Base-by-base conservation (phyloP, 2,113 vertebrate species). In the Mormoops blainvillei region DNA sequence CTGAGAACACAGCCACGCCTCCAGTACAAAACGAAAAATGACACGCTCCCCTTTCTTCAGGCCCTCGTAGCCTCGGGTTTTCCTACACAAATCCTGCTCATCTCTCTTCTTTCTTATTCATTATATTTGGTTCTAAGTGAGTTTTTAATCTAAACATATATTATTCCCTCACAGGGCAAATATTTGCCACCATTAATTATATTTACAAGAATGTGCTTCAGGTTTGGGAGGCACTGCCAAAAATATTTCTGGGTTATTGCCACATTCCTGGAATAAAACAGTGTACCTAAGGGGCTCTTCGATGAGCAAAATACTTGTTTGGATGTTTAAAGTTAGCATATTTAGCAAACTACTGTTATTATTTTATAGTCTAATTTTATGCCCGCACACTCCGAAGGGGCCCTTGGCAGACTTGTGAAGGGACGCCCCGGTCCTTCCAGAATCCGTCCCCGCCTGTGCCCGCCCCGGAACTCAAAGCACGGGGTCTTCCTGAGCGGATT, bases 111-210 rank as follows among this genome's bases (percentile, higher is more conserved):
- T 90, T 86, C 7, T 77, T 85, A 82, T 20, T 92, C 52, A 31
- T 82, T 50, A 18, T 43, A 76, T 71, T 92, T 56, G 26, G 13
- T 63, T 88, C 77, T 94, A 76, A 96, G 54, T 82, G 84, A 96
- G 45, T 38, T 80, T 80, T 80, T 56, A 38, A 77, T 95, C 71
- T 84, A 92, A 94, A 95, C 80, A 71, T 80, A 87, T 83, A 92
- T 74, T 86, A 85, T 91, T 81, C 85, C 71, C 58, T 94, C 65
- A 48, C 89, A 95, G 88, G 81, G 87, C 70, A 97, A 96, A 96
- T 94, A 96, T 90, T 88, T 96, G 95, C 87, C 73, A 36, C 61
- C 28, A 68, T 88, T 94, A 95, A 95, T 96, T 96, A 70, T 90
- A 96, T 96, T 96, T 97, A 94, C 13, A 82, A 80, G 50, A 77